Evolutionary conservation across 2,113 vertebrate species (phyloP), one percentile per base, ranked within the genome.

Genomic region (Taurulus bubalis): DNA sequence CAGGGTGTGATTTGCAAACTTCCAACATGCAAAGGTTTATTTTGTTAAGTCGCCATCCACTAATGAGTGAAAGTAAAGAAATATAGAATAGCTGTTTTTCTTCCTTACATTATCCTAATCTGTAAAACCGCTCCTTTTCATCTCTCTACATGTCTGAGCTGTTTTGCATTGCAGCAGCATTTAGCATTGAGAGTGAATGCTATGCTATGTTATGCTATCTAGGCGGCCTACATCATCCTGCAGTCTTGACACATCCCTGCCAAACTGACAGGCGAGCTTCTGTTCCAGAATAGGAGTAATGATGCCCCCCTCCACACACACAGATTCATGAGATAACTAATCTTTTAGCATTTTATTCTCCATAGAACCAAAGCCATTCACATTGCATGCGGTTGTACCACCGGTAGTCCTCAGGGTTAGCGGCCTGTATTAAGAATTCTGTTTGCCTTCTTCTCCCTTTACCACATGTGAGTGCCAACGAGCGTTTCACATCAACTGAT

Each of bases 221-320:
- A 80, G 69, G 34, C 70, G 85, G 77, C 34, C 65, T 11, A n/a
- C 36, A 79, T 22, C 16, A 16, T 71, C 70, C 78, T 59, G 74
- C 72, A 71, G 72, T 68, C 67, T 69, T 64, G 59, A 85, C 72
- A 75, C 75, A 30, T 73, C 10, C 2, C 56, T 69, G 69, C 49
- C 66, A 56, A 74, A 11, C 14, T 88, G 84, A 86, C 87, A 85
- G 88, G 66, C 82, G 70, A 87, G 69, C 67, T 22, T 56, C 62
- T 81, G 47, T n/a, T 30, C 0, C 77, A 45, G 72, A 82, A 84
- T 84, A 70, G 70, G 20, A 83, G 49, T 85, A 90, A 89, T 85
- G 77, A 89, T 63, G 56, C n/a, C n/a, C n/a, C n/a, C n/a, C n/a
- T n/a, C n/a, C 38, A 40, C 38, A 40, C 38, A 40, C 38, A 40